Evolutionary conservation across 30 jellyfish, hydroid and myxozoan genomes (phyloP), one percentile per base, ranked within the genome.

Genomic region (Hydractinia symbiolongicarpus): DNA sequence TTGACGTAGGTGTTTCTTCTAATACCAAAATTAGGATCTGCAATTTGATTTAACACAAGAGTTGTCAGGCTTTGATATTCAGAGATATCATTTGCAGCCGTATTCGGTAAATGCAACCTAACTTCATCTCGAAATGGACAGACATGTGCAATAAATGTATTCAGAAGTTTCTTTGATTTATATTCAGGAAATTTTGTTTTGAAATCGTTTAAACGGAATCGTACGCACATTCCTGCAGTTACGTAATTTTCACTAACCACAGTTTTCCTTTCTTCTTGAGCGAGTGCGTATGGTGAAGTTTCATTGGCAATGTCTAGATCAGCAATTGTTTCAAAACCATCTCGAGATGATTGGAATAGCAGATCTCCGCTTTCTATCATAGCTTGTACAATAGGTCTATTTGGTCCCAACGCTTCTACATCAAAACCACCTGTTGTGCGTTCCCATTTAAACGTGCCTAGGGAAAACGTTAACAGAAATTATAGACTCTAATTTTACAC

Each of bases 281-380:
- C 40, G 17, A 64, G 52, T 51, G 40, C 74, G 40, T n/a, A 64
- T n/a, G 19, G 19, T 51, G 4, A 44, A 64, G 4, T n/a, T 64
- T 64, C 74, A 44, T 64, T 64, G 52, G 40, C 40, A 6, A 64
- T 51, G 19, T 64, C 74, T 64, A n/a, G 9, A 7, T n/a, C 74
- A 64, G 44, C 44, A 30, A 51, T 44, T n/a, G 40, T 64, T 64
- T 64, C 74, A 64, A 64, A 64, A 64, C 74, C 74, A 13, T 64
- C 74, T 51, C 74, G 19, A 6, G 74, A 64, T 51, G 40, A n/a
- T n/a, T 51, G 74, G 17, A 64, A 64, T 44, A n/a, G 40, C 19
- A 64, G 17, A 9, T 30, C 44, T 30, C 44, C 44, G 44, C 44
- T 30, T 30, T 30, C 44, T 30, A 30, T 30, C 44, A 30, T 30